Evolutionary conservation across 2,888 invertebrate genomes (phyloP), one percentile per base, ranked within the genome.

Genomic region (Melolontha melolontha): DNA sequence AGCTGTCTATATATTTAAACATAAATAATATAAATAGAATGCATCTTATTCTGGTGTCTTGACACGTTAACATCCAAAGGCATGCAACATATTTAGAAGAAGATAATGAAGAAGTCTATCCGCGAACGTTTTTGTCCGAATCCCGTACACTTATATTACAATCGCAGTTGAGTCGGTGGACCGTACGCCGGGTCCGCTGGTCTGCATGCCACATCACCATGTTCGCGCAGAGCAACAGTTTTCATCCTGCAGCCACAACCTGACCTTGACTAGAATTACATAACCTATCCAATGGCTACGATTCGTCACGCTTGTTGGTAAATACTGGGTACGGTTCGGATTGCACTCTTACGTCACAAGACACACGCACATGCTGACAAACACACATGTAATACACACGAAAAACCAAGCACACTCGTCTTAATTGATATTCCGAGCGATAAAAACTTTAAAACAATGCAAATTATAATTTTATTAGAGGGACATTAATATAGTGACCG

Each of bases 261-360:
- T 66, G 66, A 63, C 57, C 51, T 66, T 69, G 66, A 64, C 49
- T 49, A 54, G 55, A 69, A 63, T 70, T 67, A 70, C 70, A 64
- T 70, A 70, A 66, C 65, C 59, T 69, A 69, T 64, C 63, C 64
- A 49, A 64, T 64, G 67, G 59, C 67, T 52, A 66, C 66, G 29
- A 59, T 59, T 66, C 66, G 69, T 66, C 70, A 69, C 66, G 67
- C 67, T 70, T 70, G 70, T 70, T 70, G 68, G 68, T 70, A 70
- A 71, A 71, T 69, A 71, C 67, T 67, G 66, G 69, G 65, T 65
- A 65, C 66, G 69, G 67, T 65, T 47, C 44, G 66, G 47, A 59
- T 59, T 59, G 59, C 59, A 47, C 47, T 47, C 62, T 47, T 59
- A 59, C 59, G 59, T 55, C 67, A 59, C 29, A 59, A 29, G 14